These are phyloP conservation scores for Microchrysa polita DNA, from an alignment of 2,888 invertebrate species.

Conservation along the genomic window DNA sequence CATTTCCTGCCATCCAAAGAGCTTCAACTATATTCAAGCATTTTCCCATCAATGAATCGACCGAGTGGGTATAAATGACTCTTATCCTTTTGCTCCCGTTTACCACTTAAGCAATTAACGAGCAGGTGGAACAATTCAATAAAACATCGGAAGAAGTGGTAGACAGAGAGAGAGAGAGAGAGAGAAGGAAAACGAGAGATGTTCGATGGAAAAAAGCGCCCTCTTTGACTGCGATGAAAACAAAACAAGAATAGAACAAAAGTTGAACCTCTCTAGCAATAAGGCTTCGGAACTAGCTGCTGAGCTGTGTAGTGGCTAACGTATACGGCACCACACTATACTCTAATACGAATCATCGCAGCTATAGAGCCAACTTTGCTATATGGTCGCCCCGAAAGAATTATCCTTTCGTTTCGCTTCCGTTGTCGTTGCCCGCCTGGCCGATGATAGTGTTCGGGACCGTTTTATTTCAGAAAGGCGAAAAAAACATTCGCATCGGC, in stretches of 20 bases:
- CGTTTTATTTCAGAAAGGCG: background rate
- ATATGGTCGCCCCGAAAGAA: background rate
- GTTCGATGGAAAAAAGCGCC: constrained; percentile 39
- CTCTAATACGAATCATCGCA: constrained; percentile 7
- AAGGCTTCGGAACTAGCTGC: constrained; percentile 1
- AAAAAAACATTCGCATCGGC: background rate
- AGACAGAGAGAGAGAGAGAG: no score
- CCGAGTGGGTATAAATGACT: constrained; percentile 27
- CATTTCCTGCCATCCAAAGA: constrained; percentile 47
- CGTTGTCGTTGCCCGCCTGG: background rate
- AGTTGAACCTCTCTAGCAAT: constrained; percentile 3
- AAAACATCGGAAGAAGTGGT: constrained; percentile 49
- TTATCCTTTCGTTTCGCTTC: background rate
- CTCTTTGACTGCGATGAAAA: constrained; percentile 33
- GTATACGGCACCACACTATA: no score
- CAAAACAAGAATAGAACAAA: constrained; percentile 34
- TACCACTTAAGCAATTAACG: constrained; percentile 51
- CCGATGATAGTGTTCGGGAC: background rate
- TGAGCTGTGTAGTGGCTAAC: background rate
- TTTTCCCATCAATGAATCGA: constrained; percentile 29
- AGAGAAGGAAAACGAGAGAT: no score
- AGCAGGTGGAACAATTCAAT: constrained; percentile 52
- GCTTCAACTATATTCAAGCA: constrained; percentile 45
- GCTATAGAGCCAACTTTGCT: background rate
- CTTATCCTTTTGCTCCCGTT: constrained; percentile 45